These are phyloP conservation scores for Hafferia zeledoni DNA, from an alignment of 2,797 vertebrate species.

Conservation along the genomic window DNA sequence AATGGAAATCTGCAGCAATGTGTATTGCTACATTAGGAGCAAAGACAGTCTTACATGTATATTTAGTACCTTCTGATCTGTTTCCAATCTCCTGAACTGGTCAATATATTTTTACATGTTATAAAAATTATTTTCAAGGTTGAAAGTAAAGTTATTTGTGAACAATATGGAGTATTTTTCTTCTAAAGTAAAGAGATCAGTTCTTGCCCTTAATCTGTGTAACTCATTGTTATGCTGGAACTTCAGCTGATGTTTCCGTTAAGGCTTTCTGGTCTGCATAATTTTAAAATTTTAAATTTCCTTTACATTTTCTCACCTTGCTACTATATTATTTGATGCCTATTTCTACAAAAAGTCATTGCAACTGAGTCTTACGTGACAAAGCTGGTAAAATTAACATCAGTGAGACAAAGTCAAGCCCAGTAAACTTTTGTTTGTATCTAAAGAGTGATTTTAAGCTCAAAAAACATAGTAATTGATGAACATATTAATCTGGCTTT, in stretches of 20 bases:
- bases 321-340: neutral
- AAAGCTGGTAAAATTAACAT: neutral
- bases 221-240: neutral
- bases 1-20: neutral
- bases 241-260: neutral
- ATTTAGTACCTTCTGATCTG: neutral
- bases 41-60: neutral
- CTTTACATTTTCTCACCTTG: neutral
- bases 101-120: neutral
- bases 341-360: neutral
- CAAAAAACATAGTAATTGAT: neutral
- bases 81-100: neutral
- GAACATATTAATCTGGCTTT: neutral
- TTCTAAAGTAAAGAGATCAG: neutral
- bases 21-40: neutral
- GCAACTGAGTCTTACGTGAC: neutral
- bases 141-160: neutral
- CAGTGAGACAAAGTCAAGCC: neutral
- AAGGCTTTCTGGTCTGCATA: neutral
- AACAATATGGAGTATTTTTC: neutral
- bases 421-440: neutral
- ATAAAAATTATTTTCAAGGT: neutral
- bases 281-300: neutral
- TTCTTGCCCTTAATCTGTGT: neutral
- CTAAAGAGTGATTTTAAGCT: neutral